Conservation (phyloP, 2,888 invertebrate species). For the Formica aserva region DNA sequence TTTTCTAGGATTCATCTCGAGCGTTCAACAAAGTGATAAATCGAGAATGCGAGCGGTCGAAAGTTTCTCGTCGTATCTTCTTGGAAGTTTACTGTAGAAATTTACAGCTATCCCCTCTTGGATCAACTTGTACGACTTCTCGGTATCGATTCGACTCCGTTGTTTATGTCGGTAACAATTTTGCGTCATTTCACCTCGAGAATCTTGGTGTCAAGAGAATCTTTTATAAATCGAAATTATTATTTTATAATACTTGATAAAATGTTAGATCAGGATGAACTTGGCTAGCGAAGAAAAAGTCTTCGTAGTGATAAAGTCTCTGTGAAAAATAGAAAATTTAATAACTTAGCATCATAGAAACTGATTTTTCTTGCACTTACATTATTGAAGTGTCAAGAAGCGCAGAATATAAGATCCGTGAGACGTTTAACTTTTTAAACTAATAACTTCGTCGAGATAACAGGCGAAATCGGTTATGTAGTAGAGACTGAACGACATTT, state of each 20-base stretch:
- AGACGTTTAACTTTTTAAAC: slow-evolving; percentile 37
- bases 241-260: slow-evolving; percentile 11
- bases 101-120: slow-evolving; percentile 10
- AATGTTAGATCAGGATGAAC: neutral
- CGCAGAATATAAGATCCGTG: neutral
- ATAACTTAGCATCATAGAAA: neutral
- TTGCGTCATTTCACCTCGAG: neutral
- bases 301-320: neutral
- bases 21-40: slow-evolving; percentile 60
- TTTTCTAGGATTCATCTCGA: slow-evolving; percentile 63
- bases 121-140: slow-evolving; percentile 21
- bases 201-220: neutral
- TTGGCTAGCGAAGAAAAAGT: neutral
- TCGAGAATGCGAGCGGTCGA: slow-evolving; percentile 56
- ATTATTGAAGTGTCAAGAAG: slow-evolving; percentile 23
- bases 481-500: neutral
- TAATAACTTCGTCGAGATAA: slow-evolving; percentile 20
- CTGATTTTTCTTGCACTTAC: slow-evolving; percentile 30
- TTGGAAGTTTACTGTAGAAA: slow-evolving; percentile 10
- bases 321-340: neutral
- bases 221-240: neutral
- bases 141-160: slow-evolving; percentile 11
- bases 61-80: slow-evolving; percentile 42
- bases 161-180: slow-evolving; percentile 29
- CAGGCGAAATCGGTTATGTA: neutral